phyloP scores from a whole-genome alignment of 2,113 vertebrate genomes.

The Phalacrocorax aristotelis region DNA sequence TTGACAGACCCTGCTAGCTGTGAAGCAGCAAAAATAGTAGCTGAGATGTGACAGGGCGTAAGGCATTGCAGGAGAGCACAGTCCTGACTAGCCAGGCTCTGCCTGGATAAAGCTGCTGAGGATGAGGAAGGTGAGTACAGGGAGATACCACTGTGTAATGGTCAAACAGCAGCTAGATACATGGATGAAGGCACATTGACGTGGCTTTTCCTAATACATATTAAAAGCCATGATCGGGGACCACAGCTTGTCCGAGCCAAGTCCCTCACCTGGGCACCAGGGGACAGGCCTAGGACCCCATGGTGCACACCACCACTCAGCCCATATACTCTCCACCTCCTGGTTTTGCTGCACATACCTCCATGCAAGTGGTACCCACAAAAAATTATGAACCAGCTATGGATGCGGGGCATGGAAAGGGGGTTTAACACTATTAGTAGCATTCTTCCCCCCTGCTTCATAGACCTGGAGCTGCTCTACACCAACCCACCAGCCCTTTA shows the following conservation, averaged over 20 bases:
- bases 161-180: not conserved
- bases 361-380: not conserved
- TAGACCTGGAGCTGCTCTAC: not conserved
- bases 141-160: not conserved
- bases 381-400: not conserved
- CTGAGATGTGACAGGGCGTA: not conserved
- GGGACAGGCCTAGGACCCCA: not conserved
- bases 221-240: not conserved
- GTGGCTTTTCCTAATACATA: not conserved
- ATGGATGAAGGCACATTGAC: not conserved
- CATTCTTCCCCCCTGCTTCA: not conserved
- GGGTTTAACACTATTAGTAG: not conserved
- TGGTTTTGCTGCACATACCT: not conserved
- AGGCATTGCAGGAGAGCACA: not conserved
- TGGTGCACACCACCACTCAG: not conserved
- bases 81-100: not conserved
- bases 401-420: fast-evolving
- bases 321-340: not conserved
- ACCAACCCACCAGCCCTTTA: not conserved
- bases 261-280: not conserved
- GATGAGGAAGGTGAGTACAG: not conserved
- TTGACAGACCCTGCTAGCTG: not conserved
- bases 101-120: not conserved
- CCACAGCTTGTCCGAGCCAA: not conserved
- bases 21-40: not conserved